phyloP scores from a whole-genome alignment of 2,113 vertebrate species.

The Probosciger aterrimus region DNA sequence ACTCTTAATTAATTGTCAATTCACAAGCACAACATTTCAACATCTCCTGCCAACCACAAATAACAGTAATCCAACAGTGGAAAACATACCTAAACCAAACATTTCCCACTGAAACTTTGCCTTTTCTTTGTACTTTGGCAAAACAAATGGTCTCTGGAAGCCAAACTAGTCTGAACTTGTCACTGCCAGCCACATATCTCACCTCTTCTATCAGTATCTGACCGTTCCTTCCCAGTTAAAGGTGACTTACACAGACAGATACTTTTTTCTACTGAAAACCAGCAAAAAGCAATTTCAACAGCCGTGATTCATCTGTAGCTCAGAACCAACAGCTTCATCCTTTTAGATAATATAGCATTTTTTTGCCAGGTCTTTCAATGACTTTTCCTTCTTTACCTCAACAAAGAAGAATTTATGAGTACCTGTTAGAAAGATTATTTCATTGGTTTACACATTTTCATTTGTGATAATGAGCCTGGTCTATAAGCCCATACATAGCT shows the following conservation, averaged over 20 bases:
- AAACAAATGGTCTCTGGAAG: not conserved
- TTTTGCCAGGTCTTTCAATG: not conserved
- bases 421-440: not conserved
- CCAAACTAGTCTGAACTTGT: not conserved
- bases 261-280: not conserved
- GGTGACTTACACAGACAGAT: not conserved
- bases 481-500: not conserved
- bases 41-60: not conserved
- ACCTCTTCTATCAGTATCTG: not conserved
- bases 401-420: not conserved
- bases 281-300: slow-evolving; percentile 11
- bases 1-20: not conserved
- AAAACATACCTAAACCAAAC: not conserved
- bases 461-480: not conserved
- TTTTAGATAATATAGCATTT: not conserved
- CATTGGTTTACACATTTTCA: not conserved
- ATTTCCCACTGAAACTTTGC: not conserved
- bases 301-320: not conserved
- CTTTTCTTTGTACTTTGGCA: not conserved
- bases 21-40: not conserved
- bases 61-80: not conserved
- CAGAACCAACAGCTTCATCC: not conserved
- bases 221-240: not conserved
- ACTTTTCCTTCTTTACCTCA: not conserved
- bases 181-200: not conserved